phyloP scores from a whole-genome alignment of 2,888 invertebrate species.

The Tyria jacobaeae region DNA sequence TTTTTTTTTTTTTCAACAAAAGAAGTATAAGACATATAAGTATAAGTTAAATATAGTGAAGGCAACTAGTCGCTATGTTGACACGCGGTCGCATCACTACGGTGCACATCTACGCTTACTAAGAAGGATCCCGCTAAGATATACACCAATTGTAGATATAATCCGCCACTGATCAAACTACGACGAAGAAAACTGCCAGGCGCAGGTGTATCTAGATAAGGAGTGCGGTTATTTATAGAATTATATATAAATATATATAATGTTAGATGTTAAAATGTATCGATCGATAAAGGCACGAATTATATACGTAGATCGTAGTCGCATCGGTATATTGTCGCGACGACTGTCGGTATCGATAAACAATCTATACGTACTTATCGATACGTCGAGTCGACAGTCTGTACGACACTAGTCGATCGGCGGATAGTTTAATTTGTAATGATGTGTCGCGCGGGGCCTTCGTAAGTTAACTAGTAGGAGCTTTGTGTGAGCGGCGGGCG shows the following conservation, averaged over 20 bases:
- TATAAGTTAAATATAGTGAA: neutral
- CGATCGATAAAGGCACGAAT: slow-evolving; percentile 48
- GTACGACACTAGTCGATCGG: slow-evolving; percentile 21
- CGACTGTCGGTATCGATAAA: slow-evolving; percentile 24
- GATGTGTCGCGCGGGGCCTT: slow-evolving; percentile 58
- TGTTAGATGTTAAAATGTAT: slow-evolving; percentile 53
- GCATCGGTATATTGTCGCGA: slow-evolving; percentile 1
- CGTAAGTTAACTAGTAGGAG: slow-evolving; percentile 38
- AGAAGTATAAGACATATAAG: slow-evolving; percentile 14
- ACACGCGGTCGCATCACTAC: slow-evolving; percentile 18
- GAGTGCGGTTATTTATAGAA: slow-evolving; percentile 49
- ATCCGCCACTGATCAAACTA: slow-evolving; percentile 52
- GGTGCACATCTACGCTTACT: slow-evolving; percentile 45
- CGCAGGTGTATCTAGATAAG: slow-evolving; percentile 53
- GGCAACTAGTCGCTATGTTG: slow-evolving; percentile 16
- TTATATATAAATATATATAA: slow-evolving; percentile 45
- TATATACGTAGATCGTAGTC: slow-evolving; percentile 40
- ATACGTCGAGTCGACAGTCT: slow-evolving; percentile 21
- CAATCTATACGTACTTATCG: slow-evolving; percentile 32
- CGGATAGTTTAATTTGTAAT: slow-evolving; percentile 38
- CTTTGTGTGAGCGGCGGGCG: neutral
- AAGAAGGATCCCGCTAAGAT: slow-evolving; percentile 38
- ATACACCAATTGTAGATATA: slow-evolving; percentile 38
- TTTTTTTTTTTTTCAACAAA: neutral
- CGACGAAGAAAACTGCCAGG: slow-evolving; percentile 55